Evolutionary conservation across 1,140 invertebrate species (phyloP), one percentile per base, ranked within the genome.

Genomic region (Hormaphis cornu): DNA sequence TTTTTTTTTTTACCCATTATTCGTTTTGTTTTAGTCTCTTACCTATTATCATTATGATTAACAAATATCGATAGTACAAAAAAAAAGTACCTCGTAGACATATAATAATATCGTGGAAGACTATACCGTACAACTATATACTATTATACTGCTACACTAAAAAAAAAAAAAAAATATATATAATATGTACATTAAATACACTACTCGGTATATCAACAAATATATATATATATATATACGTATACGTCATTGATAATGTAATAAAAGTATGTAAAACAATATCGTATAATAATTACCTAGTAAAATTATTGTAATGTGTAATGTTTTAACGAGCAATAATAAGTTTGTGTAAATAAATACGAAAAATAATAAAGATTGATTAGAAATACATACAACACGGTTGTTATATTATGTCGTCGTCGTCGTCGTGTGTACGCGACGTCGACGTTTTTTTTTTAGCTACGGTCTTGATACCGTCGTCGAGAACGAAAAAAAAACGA

Each of bases 11-110:
- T n/a, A n/a, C n/a, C n/a, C n/a, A 18, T 54, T 33, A 30, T 54
- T 61, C n/a, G n/a, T n/a, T 42, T 59, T 26, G 14, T 59, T 59
- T 66, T 66, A 28, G 50, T 50, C 50, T 66, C 48, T 66, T 20
- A 50, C 30, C 30, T 33, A 20, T 48, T 28, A 66, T n/a, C n/a
- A n/a, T n/a, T n/a, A n/a, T n/a, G n/a, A n/a, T n/a, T n/a, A 66
- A 66, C 61, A 66, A 66, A 66, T 66, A 66, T 66, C 61, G 61
- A 66, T 66, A 66, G 61, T 66, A 66, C 61, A 66, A 66, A 66
- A n/a, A n/a, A n/a, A 48, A 48, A 30, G 61, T 66, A 66, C 61
- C 61, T 66, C 61, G 61, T 66, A 66, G 61, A 20, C n/a, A n/a
- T n/a, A n/a, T n/a, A n/a, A n/a, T n/a, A n/a, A n/a, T 22, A 66